Percentiles rank a stretch among this genome's conserved stretches.
phyloP scores from a whole-genome alignment of 2,113 vertebrate genomes.

The Panurus biarmicus region DNA sequence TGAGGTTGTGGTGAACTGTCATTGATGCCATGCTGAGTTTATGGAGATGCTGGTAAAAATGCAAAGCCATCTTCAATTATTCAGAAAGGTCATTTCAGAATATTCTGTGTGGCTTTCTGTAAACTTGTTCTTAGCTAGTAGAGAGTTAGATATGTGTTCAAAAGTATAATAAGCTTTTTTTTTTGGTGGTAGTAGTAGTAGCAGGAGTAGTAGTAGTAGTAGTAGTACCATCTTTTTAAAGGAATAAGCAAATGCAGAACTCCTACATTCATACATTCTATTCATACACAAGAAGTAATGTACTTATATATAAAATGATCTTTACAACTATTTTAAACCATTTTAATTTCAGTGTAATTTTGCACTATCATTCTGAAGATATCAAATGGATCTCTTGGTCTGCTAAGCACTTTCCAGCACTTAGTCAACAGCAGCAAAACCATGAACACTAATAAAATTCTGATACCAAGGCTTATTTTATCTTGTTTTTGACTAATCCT shows the following conservation, averaged over 20 bases:
- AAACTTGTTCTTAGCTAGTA: neutral
- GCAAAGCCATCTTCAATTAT: slow-evolving; percentile 67
- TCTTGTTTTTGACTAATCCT: neutral
- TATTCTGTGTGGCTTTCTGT: slow-evolving; percentile 24
- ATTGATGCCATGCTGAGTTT: neutral
- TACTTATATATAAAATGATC: neutral
- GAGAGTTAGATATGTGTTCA: neutral
- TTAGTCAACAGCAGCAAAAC: neutral
- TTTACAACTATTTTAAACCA: neutral
- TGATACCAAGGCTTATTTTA: neutral
- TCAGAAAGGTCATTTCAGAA: slow-evolving; percentile 65
- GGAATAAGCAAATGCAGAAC: neutral
- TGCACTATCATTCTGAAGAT: neutral
- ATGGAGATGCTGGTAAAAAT: slow-evolving; percentile 56
- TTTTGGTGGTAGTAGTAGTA: neutral
- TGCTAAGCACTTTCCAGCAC: neutral
- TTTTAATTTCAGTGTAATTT: neutral
- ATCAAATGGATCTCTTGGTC: neutral
- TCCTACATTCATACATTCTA: neutral
- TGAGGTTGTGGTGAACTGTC: slow-evolving; percentile 14
- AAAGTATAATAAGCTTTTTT: neutral
- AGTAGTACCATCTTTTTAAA: neutral
- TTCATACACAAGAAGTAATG: neutral
- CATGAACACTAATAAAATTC: neutral
- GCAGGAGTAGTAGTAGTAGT: too few species aligned